These are phyloP conservation scores for Redunca redunca DNA, from an alignment of 2,113 vertebrate genomes.

Conservation along the genomic window DNA sequence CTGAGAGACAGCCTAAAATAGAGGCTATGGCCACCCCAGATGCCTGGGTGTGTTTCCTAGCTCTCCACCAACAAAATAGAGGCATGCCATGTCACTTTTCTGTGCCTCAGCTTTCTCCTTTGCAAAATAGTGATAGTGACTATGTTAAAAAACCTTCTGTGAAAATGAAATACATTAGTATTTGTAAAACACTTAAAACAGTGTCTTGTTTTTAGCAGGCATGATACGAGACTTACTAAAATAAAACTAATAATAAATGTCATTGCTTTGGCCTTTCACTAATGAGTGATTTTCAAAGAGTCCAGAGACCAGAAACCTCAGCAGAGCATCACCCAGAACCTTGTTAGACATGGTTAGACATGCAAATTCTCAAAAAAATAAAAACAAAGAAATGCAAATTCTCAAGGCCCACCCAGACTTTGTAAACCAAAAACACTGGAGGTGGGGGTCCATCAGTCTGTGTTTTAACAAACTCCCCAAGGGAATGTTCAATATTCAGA, in stretches of 20 bases:
- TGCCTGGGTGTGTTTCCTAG: neutral
- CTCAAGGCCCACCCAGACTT: neutral
- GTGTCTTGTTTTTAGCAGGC: neutral
- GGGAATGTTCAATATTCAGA: neutral
- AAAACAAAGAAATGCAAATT: neutral
- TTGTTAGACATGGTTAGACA: neutral
- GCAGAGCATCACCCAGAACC: neutral
- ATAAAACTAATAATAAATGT: neutral
- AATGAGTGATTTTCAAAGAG: neutral
- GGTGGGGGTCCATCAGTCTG: fast-evolving
- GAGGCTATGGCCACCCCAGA: too few species aligned
- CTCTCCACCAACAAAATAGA: neutral
- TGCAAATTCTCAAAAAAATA: neutral
- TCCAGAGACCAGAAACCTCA: neutral
- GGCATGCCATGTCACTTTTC: neutral
- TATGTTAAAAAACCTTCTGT: neutral
- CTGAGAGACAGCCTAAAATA: neutral
- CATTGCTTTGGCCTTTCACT: neutral
- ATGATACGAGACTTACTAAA: neutral
- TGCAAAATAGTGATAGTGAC: neutral
- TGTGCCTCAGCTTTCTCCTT: neutral
- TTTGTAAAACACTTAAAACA: neutral
- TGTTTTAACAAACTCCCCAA: neutral
- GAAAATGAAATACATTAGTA: neutral
- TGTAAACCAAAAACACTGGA: neutral